phyloP scores from a whole-genome alignment of 1,140 invertebrate species.

The Reticulitermes speratus region DNA sequence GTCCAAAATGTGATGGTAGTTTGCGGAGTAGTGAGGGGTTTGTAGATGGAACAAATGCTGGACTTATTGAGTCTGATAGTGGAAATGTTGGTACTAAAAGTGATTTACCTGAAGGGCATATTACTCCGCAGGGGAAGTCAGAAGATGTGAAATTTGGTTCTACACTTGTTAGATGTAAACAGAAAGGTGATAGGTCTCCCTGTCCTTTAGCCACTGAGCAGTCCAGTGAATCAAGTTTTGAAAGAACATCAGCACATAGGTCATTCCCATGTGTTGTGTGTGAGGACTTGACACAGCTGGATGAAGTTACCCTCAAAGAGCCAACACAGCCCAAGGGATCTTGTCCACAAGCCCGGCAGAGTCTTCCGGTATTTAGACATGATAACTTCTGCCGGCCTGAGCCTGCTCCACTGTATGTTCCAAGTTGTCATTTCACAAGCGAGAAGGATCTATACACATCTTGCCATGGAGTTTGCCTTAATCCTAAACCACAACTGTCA shows the following conservation, averaged over 20 bases:
- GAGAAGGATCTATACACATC: conserved; percentile 22
- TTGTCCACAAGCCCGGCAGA: not conserved
- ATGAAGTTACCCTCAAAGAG: conserved; percentile 48
- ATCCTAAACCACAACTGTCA: conserved; percentile 1
- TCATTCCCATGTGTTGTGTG: conserved; percentile 55
- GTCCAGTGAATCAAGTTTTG: conserved; percentile 32
- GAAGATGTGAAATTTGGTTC: not conserved
- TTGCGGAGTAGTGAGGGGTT: not conserved
- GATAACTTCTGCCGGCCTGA: not conserved
- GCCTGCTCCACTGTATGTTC: not conserved
- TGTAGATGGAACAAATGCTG: not conserved
- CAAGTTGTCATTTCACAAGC: conserved; percentile 17
- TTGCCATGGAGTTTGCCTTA: not conserved
- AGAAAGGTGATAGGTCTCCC: not conserved
- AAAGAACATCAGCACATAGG: conserved; percentile 30
- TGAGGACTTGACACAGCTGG: conserved; percentile 63
- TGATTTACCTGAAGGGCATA: not conserved
- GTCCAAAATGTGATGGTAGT: conserved; percentile 41
- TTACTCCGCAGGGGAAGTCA: not conserved
- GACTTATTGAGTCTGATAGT: not conserved
- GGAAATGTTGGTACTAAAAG: not conserved
- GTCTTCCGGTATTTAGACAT: conserved; percentile 20
- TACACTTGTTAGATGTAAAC: not conserved
- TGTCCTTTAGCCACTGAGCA: not conserved
- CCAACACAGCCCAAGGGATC: not conserved